Conservation (phyloP, 2,797 vertebrate species). For the Petrocephalus schoutedeni region DNA sequence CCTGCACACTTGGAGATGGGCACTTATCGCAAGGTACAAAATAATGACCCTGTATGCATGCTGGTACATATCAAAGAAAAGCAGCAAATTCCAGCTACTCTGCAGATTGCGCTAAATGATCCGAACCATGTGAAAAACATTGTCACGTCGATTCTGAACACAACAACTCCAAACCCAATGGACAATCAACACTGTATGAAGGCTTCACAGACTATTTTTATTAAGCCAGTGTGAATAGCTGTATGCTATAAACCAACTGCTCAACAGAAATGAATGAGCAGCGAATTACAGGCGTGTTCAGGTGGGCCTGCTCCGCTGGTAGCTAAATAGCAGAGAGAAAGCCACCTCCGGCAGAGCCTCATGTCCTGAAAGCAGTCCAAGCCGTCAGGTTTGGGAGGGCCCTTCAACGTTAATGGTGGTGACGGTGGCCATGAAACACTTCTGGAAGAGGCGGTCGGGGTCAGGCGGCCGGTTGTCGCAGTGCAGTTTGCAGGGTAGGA, state of each 20-base stretch:
- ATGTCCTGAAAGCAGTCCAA: no score
- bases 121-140: neutral
- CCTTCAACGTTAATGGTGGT: slow-evolving; percentile 56
- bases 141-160: neutral
- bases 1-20: neutral
- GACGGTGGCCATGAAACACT: slow-evolving; percentile 64
- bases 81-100: slow-evolving; percentile 13
- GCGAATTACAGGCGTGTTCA: neutral
- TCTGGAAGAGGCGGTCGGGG: slow-evolving; percentile 58
- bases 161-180: neutral
- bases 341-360: neutral
- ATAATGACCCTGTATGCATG: neutral
- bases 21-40: neutral
- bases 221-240: neutral
- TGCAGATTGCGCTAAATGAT: neutral
- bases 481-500: slow-evolving; percentile 58
- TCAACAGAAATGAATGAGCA: neutral
- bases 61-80: neutral
- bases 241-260: neutral
- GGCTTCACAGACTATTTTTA: neutral
- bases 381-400: slow-evolving; percentile 41
- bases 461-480: slow-evolving; percentile 63
- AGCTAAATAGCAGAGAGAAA: neutral
- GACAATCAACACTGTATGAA: slow-evolving; percentile 10
- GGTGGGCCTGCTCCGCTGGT: neutral